A percentile compares a stretch with the other conserved stretches of the same genome.
Evolutionary conservation across 2,113 vertebrate species (phyloP).

Genomic region (Oxyruncus cristatus): DNA sequence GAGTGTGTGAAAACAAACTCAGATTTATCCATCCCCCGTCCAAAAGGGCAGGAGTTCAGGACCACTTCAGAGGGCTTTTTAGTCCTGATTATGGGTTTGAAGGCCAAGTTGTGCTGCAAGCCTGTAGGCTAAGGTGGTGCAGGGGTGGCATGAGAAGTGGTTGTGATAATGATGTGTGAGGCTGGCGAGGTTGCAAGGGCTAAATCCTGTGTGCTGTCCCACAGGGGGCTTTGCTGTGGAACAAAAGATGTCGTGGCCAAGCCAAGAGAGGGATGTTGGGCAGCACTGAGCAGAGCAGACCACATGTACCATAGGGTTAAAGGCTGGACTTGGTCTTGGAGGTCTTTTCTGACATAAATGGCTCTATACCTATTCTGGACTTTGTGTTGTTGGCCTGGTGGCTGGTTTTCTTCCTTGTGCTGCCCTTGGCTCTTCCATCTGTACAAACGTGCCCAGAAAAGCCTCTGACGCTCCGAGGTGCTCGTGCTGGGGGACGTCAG

Average conservation of each 20-base stretch:
- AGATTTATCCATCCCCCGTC: not conserved
- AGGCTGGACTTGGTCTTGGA: not conserved
- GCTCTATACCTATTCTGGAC: not conserved
- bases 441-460: not conserved
- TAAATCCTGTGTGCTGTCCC: not conserved
- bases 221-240: not conserved
- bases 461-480: not conserved
- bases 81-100: not conserved
- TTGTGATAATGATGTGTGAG: not conserved
- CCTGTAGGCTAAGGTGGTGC: not conserved
- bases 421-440: not conserved
- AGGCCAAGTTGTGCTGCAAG: not conserved
- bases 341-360: not conserved
- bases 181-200: not conserved
- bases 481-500: not conserved
- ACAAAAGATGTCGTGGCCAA: not conserved
- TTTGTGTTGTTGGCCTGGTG: not conserved
- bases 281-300: not conserved
- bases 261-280: not conserved
- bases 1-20: not conserved
- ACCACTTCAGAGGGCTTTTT: not conserved
- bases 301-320: fast-evolving
- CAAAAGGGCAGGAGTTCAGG: not conserved
- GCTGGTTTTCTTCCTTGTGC: fast-evolving
- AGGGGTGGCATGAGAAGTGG: not conserved